Percentiles rank a stretch among this genome's conserved stretches.
Evolutionary conservation across 1,140 invertebrate species (phyloP).

Genomic region (Drosophila orena): DNA sequence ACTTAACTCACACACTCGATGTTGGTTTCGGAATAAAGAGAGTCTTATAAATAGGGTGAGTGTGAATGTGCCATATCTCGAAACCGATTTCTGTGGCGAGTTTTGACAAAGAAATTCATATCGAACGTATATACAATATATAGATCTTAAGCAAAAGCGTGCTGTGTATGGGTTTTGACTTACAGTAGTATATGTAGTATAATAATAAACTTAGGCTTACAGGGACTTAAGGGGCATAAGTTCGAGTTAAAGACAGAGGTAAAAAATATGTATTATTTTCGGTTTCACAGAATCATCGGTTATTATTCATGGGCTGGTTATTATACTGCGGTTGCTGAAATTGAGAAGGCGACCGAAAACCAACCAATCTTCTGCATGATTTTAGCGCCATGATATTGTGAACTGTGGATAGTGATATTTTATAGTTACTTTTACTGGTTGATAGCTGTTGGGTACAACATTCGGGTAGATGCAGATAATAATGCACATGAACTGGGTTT

Average conservation of each 20-base stretch:
- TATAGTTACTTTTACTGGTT: slow-evolving; percentile 45
- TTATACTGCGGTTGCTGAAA: slow-evolving; percentile 91
- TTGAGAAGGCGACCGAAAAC: slow-evolving; percentile 91
- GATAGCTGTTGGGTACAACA: slow-evolving; percentile 48
- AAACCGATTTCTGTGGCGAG: slow-evolving; percentile 20
- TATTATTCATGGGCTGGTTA: slow-evolving; percentile 83
- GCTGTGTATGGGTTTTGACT: slow-evolving; percentile 53
- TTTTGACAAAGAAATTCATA: slow-evolving; percentile 39
- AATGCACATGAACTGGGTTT: slow-evolving; percentile 44
- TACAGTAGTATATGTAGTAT: slow-evolving; percentile 36
- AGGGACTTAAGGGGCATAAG: not conserved
- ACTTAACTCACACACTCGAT: slow-evolving; percentile 33
- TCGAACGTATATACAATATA: slow-evolving; percentile 62
- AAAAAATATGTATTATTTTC: slow-evolving; percentile 15
- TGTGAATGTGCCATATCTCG: slow-evolving; percentile 11
- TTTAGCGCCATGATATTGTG: slow-evolving; percentile 48
- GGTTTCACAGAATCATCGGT: slow-evolving; percentile 48
- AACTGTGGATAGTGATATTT: slow-evolving; percentile 33
- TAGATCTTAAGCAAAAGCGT: slow-evolving; percentile 62
- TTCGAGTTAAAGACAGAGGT: slow-evolving; percentile 15
- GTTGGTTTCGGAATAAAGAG: slow-evolving; percentile 31
- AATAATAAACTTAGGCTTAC: slow-evolving; percentile 26
- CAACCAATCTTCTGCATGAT: slow-evolving; percentile 85
- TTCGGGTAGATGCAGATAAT: slow-evolving; percentile 45
- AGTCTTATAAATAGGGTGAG: slow-evolving; percentile 23